Conservation (phyloP, 2,797 vertebrate genomes). For the Tapera naevia region DNA sequence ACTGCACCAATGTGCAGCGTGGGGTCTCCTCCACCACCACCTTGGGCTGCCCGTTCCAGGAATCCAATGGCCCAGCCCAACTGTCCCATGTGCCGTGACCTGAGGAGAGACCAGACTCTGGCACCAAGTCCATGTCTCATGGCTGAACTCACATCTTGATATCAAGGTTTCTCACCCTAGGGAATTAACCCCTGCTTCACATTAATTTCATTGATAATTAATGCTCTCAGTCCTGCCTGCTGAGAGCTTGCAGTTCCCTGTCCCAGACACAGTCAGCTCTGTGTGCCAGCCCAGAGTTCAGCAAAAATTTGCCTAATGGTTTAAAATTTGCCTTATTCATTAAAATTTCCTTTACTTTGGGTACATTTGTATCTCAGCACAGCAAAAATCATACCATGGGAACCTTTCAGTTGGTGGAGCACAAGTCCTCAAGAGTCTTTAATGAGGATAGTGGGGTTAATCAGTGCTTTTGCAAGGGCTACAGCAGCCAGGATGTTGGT, state of each 20-base stretch:
- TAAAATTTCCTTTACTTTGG: not conserved
- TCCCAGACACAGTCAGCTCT: not conserved
- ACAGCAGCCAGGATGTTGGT: not conserved
- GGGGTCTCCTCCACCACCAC: not conserved
- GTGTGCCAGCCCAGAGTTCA: not conserved
- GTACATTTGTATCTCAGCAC: not conserved
- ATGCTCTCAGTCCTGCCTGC: not conserved
- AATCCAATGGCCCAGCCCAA: accelerated
- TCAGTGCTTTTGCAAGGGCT: not conserved
- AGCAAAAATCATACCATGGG: not conserved
- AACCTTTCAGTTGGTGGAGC: not conserved
- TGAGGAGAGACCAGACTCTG: not conserved
- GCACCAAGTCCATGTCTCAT: not conserved
- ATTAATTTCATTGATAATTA: not conserved
- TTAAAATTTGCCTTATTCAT: too few relatives aligned
- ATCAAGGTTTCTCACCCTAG: not conserved
- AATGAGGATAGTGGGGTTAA: not conserved
- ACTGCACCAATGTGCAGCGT: accelerated
- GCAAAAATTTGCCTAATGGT: not conserved
- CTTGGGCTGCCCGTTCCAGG: not conserved
- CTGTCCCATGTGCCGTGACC: not conserved
- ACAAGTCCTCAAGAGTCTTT: not conserved
- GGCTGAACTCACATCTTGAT: not conserved
- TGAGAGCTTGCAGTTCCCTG: not conserved
- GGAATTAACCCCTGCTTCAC: not conserved